Base-by-base conservation (phyloP, 1,140 invertebrate species). In the Drosophila tropicalis region DNA sequence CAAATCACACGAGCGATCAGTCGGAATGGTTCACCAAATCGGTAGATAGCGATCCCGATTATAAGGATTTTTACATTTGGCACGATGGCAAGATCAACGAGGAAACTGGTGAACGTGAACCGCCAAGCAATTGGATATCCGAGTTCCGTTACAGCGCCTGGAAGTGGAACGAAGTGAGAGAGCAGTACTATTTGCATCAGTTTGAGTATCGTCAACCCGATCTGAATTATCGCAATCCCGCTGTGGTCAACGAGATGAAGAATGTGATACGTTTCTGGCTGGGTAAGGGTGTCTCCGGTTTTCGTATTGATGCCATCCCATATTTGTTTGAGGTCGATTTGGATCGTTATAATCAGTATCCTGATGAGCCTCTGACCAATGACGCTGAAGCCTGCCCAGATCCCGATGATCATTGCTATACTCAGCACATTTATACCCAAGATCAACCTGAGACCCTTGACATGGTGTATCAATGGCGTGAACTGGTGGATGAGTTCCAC, bases 61-160 rank as follows among this genome's bases (percentile, higher is more conserved):
- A 95, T 62, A 92, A 92, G 25, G 94, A 97, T 83, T 97, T 94
- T 87, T 96, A 97, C 75, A 90, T 97, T 19, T 97, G 96, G 96
- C 91, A 82, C 19, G 91, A 95, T 60, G 93, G 92, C 40, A 91
- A 81, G 34, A 62, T 79, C 36, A 90, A 82, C 71, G 75, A 74
- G 12, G 74, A 75, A n/a, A 89, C 91, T 6, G 91, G 84, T 0
- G 85, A 91, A 17, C 79, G 87, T 5, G 70, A 81, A 55, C 75
- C 70, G 6, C 94, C 94, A 62, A 95, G 93, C 79, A 95, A 95
- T 79, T 95, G 95, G 94, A 93, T 93, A 85, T 79, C 85, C 9
- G 84, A 74, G 17, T 92, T 92, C 44, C 77, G 90, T 13, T 75
- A 82, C 64, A 80, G 93, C 2, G 94, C 94, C 10, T 96, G 95